Conservation (phyloP, 2,888 invertebrate genomes). For the Volucella bombylans region DNA sequence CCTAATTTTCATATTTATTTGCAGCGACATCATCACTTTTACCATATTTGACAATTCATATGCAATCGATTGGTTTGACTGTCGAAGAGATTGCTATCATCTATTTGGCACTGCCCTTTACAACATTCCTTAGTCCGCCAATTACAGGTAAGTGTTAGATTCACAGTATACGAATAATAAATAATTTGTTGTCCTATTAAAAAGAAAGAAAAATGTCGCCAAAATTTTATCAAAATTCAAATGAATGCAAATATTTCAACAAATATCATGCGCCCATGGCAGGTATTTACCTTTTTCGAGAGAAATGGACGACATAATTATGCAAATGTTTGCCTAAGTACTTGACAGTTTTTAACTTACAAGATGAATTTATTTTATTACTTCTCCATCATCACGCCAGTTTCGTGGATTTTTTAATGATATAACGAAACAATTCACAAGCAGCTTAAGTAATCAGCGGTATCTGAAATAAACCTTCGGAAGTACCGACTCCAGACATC, state of each 20-base stretch:
- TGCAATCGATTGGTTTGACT: conserved; percentile 93
- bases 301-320: conserved; percentile 54
- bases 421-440: conserved; percentile 51
- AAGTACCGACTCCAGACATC: conserved; percentile 2
- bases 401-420: conserved; percentile 56
- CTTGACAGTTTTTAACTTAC: conserved; percentile 38
- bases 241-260: conserved; percentile 36
- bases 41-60: conserved; percentile 94
- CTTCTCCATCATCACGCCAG: conserved; percentile 17
- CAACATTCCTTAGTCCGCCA: conserved; percentile 92
- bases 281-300: conserved; percentile 42
- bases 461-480: conserved; percentile 31
- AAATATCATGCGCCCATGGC: conserved; percentile 47
- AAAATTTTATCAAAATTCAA: conserved; percentile 7
- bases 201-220: conserved; percentile 10
- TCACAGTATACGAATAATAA: conserved; percentile 7
- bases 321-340: conserved; percentile 57
- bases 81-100: conserved; percentile 94
- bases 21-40: conserved; percentile 91
- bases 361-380: conserved; percentile 61
- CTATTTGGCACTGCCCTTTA: conserved; percentile 92
- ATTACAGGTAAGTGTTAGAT: conserved; percentile 86
- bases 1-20: conserved; percentile 75
- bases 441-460: conserved; percentile 32
- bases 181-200: conserved; percentile 68